Conservation (phyloP, 1,140 invertebrate genomes). For the Artemia franciscana region DNA sequence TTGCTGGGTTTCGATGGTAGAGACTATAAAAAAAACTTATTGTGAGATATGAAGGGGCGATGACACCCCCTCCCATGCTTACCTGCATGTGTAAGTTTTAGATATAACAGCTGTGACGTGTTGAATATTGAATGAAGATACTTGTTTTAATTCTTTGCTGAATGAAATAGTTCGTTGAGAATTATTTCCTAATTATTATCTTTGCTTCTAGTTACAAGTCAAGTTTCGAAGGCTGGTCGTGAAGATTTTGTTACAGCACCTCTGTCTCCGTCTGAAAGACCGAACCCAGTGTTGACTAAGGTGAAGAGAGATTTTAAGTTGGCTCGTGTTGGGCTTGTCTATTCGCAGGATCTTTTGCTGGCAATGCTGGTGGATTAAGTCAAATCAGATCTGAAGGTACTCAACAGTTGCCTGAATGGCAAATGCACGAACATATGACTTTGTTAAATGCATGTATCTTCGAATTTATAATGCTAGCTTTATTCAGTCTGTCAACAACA, state of each 20-base stretch:
- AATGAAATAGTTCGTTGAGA: too few relatives aligned
- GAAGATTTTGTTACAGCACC: slow-evolving; percentile 53
- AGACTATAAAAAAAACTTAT: too few relatives aligned
- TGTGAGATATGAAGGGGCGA: too few relatives aligned
- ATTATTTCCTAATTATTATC: too few relatives aligned
- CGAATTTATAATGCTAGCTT: too few relatives aligned
- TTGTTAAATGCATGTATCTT: slow-evolving; percentile 32
- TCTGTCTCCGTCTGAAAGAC: slow-evolving; percentile 64
- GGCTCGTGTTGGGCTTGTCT: slow-evolving; percentile 32
- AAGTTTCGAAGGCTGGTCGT: slow-evolving; percentile 32
- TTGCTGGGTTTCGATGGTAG: too few relatives aligned
- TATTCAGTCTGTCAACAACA: too few relatives aligned
- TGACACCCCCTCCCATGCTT: too few relatives aligned
- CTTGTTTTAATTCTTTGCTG: too few relatives aligned
- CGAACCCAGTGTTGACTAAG: slow-evolving; percentile 46
- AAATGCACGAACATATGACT: slow-evolving; percentile 67
- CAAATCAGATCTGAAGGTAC: slow-evolving; percentile 16
- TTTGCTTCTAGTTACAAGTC: slow-evolving; percentile 11
- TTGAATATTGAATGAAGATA: too few relatives aligned
- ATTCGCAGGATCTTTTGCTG: neutral
- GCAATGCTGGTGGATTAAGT: slow-evolving; percentile 10
- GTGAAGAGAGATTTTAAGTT: slow-evolving; percentile 47
- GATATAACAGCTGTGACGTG: too few relatives aligned
- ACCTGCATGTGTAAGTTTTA: too few relatives aligned
- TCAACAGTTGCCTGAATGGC: slow-evolving; percentile 53